Conservation (phyloP, 1,140 invertebrate species). For the Aphelinus certus region DNA sequence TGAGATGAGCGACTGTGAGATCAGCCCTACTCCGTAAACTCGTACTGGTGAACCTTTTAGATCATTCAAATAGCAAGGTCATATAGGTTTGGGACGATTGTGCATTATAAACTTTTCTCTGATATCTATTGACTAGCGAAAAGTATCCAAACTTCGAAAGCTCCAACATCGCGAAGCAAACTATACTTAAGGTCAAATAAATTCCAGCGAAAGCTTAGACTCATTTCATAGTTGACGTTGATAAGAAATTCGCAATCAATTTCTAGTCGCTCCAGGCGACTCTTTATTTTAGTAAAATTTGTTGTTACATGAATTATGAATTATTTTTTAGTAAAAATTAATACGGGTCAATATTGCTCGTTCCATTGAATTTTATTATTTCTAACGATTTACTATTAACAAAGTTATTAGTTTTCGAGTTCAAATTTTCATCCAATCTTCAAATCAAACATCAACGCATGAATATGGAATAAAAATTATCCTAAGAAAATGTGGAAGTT, state of each 20-base stretch:
- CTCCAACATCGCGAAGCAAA: constrained; percentile 2
- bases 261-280: no score
- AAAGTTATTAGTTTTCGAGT: not conserved
- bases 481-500: no score
- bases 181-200: constrained; percentile 31
- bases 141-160: not conserved
- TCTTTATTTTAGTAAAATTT: constrained; percentile 25
- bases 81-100: constrained; percentile 36
- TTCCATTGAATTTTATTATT: no score
- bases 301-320: constrained; percentile 22
- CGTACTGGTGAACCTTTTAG: no score
- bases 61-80: no score
- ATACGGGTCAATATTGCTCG: not conserved
- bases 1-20: constrained; percentile 2
- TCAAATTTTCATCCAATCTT: not conserved
- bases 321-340: constrained; percentile 14
- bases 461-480: no score
- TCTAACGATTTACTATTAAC: not conserved
- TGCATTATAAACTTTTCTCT: constrained; percentile 30
- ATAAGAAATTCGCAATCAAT: no score
- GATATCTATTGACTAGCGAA: not conserved
- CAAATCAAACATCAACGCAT: no score
- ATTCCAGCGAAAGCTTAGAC: not conserved
- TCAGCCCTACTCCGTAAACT: no score
- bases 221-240: no score